Percentiles rank a stretch among this genome's conserved stretches.
Conservation (phyloP, 2,888 invertebrate species). For the Deroplatys truncata region DNA sequence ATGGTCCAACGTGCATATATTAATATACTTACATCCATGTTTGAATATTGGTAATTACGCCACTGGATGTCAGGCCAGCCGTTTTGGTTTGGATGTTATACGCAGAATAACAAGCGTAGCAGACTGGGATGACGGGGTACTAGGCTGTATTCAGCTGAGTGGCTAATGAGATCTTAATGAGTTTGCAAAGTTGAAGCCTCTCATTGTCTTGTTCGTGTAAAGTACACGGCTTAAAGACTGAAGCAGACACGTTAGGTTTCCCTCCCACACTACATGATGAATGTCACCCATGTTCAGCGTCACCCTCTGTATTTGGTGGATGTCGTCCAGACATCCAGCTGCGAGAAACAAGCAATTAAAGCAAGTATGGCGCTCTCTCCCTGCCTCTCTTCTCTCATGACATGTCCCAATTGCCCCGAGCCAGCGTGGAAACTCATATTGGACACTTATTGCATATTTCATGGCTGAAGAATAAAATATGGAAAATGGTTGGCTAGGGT, state of each 20-base stretch:
- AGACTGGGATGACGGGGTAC: background rate
- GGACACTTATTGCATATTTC: background rate
- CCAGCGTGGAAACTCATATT: background rate
- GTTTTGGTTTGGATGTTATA: background rate
- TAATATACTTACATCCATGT: no score
- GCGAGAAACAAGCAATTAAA: conserved; percentile 4
- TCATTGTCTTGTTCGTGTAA: conserved; percentile 7
- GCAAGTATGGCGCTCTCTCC: background rate
- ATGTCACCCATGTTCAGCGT: background rate
- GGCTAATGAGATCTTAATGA: conserved; percentile 12
- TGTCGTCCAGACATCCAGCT: background rate
- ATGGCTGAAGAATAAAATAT: background rate
- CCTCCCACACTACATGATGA: background rate
- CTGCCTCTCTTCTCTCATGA: background rate
- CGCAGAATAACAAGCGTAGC: background rate
- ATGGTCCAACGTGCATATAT: no score
- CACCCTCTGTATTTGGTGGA: background rate
- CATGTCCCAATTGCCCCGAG: background rate
- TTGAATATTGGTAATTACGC: background rate
- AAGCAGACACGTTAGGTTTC: background rate
- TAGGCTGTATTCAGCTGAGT: background rate
- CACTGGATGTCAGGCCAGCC: background rate
- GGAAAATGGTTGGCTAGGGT: background rate
- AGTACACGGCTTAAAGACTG: background rate
- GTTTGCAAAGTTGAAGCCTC: background rate